Base-by-base conservation (phyloP, 1,140 invertebrate genomes). In the Chymomyza costata region DNA sequence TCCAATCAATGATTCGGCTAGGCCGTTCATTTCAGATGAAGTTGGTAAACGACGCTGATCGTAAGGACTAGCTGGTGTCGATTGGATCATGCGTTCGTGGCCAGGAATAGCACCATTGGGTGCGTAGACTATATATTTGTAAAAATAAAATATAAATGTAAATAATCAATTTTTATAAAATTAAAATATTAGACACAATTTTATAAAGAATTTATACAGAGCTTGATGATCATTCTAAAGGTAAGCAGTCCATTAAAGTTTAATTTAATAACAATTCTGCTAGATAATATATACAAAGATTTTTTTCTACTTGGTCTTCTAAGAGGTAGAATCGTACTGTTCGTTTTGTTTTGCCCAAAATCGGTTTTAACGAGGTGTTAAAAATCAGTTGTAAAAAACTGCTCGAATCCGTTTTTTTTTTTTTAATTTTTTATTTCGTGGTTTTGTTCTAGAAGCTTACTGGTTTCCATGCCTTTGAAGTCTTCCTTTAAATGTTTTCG, bases 1-100 rank as follows among this genome's bases (percentile, higher is more conserved):
- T 63, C 94, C 94, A 50, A 98, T 95, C 46, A 98, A 89, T 86
- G 93, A 97, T 86, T 98, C 96, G 19, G 96, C 96, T 68, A 95
- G 96, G 30, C 95, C 95, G 67, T 95, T 91, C 28, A 96, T 93
- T 82, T 94, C 93, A 70, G 92, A 87, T 58, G 83, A 84, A 74
- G 90, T 89, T 28, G 90, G 89, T 74, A 90, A 89, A 73, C 76
- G 82, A 71, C 78, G 68, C 68, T 90, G 86, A 81, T 92, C 91
- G 45, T 91, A 90, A 17, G 93, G 93, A 87, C 93, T 94, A 61
- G 92, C 92, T 41, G 93, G 93, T 56, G 94, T 87, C 58, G 93
- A 94, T 83, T 93, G 90, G 56, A 91, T 89, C 65, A 91, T 88
- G 50, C 91, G 89, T 37, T 87, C 88, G 71, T 89, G 87, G 62